Evolutionary conservation across 2,113 vertebrate genomes (phyloP), one percentile per base, ranked within the genome.

Genomic region (Perca fluviatilis): DNA sequence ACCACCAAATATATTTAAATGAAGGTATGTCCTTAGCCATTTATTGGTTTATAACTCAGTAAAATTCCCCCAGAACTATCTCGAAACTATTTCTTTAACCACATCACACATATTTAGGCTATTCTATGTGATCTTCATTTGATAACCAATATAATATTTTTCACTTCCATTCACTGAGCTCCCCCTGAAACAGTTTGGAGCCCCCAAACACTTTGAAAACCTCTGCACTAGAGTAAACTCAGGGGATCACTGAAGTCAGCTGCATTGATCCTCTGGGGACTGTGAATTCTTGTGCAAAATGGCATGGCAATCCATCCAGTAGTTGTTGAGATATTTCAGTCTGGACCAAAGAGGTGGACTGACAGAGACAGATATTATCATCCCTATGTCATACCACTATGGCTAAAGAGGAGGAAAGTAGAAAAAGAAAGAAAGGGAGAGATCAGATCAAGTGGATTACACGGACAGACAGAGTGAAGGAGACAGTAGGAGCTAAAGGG

Each of bases 401-500:
- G 58, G 25, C 40, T 43, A 4, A 1, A 11, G 56, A 50, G 15
- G 19, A 50, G 27, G 49, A 15, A 23, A 49, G 47, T 16, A 21
- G 13, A 16, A 19, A 40, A 40, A 53, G 13, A 53, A 61, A 58
- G 19, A 33, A 18, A 0, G 10, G 50, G 43, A 1, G 15, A 60
- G 43, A 18, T 54, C 27, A 43, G 63, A 25, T 77, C 53, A 71
- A 80, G 50, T 62, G 60, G 25, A 66, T 6, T 51, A 63, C 2
- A 76, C 54, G 19, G 30, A 36, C 46, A 62, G 30, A 69, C 8
- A 5, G 74, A 43, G 3, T 69, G 25, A 84, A 64, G 33, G 36
- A 77, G 61, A 67, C 33, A 61, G 49, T 74, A 61, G 68, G 49
- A 62, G 81, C 62, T 77, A 25, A 56, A 57, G 21, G 27, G 11